phyloP scores from a whole-genome alignment of 2,888 invertebrate genomes.

The Brachyptera risi region DNA sequence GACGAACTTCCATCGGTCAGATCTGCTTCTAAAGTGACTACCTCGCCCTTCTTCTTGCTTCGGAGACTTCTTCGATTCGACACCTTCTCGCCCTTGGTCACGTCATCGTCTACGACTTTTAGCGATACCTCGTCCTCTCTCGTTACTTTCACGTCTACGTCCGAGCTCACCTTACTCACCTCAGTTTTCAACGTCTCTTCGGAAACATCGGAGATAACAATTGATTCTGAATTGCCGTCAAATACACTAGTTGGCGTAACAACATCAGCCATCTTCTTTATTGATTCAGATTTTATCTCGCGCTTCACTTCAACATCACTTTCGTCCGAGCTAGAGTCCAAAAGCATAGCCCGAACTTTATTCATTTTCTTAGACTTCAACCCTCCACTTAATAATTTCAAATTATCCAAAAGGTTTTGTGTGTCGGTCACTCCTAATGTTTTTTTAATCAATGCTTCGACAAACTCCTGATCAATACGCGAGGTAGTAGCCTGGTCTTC shows the following conservation, averaged over 20 bases:
- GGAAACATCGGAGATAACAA: slow-evolving; percentile 41
- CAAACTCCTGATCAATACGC: slow-evolving; percentile 38
- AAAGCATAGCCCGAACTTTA: slow-evolving; percentile 51
- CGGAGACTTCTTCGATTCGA: too few species aligned
- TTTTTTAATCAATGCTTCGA: slow-evolving; percentile 40
- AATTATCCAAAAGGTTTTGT: slow-evolving; percentile 43
- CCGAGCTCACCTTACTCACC: background rate
- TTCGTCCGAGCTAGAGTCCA: slow-evolving; percentile 52
- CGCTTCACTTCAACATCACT: slow-evolving; percentile 28
- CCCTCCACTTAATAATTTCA: slow-evolving; percentile 46
- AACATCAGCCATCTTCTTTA: background rate
- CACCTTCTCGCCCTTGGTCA: too few species aligned
- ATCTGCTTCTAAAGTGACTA: too few species aligned
- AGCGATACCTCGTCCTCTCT: background rate
- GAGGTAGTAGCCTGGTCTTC: too few species aligned
- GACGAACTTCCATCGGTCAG: too few species aligned
- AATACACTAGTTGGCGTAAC: too few species aligned
- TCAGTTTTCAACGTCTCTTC: slow-evolving; percentile 28
- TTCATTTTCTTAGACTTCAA: slow-evolving; percentile 52
- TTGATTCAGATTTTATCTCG: background rate
- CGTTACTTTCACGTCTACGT: background rate
- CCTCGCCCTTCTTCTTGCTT: too few species aligned
- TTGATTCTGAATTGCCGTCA: background rate
- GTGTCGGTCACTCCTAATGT: slow-evolving; percentile 40
- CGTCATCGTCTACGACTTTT: too few species aligned